Conservation (phyloP, 2,797 vertebrate species). For the Myotis planiceps region DNA sequence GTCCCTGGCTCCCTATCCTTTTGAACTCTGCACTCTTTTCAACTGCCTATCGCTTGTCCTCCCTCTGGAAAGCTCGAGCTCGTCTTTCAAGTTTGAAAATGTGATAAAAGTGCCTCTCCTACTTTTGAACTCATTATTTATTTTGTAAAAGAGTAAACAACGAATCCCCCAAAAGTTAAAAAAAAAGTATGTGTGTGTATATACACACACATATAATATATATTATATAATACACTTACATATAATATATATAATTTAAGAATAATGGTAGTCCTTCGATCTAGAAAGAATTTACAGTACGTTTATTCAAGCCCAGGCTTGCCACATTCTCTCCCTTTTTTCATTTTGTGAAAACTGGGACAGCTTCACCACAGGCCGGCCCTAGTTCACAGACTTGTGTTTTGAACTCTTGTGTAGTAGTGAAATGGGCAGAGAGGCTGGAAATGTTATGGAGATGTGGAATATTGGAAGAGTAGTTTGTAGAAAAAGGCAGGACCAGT, state of each 20-base stretch:
- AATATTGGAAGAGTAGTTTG: background rate
- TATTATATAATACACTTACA: too few species aligned
- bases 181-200: background rate
- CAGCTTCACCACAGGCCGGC: background rate
- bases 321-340: background rate
- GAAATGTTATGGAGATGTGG: background rate
- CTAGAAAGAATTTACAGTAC: background rate
- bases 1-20: background rate
- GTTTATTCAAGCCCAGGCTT: background rate
- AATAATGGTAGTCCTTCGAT: background rate
- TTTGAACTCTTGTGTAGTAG: background rate
- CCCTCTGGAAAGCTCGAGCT: background rate
- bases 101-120: background rate
- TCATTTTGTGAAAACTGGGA: background rate
- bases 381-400: background rate
- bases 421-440: background rate
- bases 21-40: background rate
- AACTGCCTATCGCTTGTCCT: background rate
- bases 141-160: slow-evolving; percentile 25
- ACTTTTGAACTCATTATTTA: background rate
- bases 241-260: background rate
- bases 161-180: background rate
- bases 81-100: slow-evolving; percentile 12
- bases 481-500: background rate
- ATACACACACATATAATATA: too few species aligned